Evolutionary conservation across 2,888 invertebrate genomes (phyloP).

Genomic region (Pterostichus niger): DNA sequence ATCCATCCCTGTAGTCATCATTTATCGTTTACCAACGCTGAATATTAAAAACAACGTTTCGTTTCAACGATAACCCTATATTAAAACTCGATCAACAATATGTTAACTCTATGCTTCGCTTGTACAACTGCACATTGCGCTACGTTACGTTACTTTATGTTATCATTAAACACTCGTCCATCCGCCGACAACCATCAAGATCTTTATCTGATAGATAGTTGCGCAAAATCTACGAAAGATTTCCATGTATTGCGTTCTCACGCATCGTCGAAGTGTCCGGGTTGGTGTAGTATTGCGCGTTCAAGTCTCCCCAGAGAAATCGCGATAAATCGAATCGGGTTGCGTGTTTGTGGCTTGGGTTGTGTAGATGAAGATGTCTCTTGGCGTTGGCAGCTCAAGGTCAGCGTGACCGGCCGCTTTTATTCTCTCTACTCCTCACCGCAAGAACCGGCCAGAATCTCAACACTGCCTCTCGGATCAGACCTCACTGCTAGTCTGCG

Average conservation of each 20-base stretch:
- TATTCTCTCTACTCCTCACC: neutral
- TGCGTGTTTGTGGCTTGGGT: slow-evolving; percentile 3
- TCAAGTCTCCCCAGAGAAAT: neutral
- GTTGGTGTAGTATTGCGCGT: neutral
- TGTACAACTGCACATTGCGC: slow-evolving; percentile 11
- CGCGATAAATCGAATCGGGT: slow-evolving; percentile 10
- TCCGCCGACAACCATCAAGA: neutral
- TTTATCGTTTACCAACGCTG: slow-evolving; percentile 19
- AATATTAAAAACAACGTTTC: slow-evolving; percentile 14
- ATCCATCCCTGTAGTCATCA: neutral
- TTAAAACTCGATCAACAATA: slow-evolving; percentile 23
- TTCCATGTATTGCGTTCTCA: neutral
- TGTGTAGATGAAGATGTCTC: slow-evolving; percentile 74
- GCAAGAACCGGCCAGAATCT: neutral
- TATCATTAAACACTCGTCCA: neutral
- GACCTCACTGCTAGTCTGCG: neutral
- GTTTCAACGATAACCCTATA: slow-evolving; percentile 6
- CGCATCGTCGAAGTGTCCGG: neutral
- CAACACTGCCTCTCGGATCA: neutral
- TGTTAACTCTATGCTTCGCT: slow-evolving; percentile 19
- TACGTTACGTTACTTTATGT: neutral
- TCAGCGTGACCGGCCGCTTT: slow-evolving; percentile 68
- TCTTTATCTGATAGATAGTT: neutral
- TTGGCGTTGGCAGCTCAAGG: slow-evolving; percentile 75
- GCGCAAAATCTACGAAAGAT: neutral